Evolutionary conservation across 2,113 vertebrate species (phyloP).

Genomic region (Addax nasomaculatus): DNA sequence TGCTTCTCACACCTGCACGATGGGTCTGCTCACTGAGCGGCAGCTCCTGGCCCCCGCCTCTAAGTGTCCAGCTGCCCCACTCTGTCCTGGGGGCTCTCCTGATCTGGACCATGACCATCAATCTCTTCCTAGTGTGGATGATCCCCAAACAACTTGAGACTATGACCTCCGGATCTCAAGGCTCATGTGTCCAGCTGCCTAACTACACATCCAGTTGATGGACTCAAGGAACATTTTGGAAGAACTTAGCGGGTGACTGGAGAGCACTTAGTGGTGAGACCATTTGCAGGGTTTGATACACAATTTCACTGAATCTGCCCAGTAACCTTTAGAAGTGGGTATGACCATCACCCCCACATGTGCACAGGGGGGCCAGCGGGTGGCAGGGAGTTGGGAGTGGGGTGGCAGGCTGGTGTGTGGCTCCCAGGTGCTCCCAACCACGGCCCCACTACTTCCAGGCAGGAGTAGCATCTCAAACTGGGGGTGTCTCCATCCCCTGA

Average conservation of each 20-base stretch:
- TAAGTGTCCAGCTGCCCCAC: neutral
- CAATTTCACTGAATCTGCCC: neutral
- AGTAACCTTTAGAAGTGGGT: neutral
- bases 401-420: neutral
- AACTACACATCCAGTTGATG: neutral
- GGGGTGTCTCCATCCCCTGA: neutral
- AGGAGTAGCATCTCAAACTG: neutral
- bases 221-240: neutral
- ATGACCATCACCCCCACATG: accelerated
- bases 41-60: neutral
- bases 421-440: accelerated
- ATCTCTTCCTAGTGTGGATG: neutral
- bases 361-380: accelerated
- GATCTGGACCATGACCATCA: neutral
- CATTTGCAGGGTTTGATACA: neutral
- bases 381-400: too few relatives aligned
- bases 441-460: accelerated
- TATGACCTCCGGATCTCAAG: accelerated
- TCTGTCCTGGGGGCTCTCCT: too few relatives aligned
- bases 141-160: neutral
- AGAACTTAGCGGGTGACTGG: neutral
- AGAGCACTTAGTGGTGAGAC: neutral
- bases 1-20: accelerated
- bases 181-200: neutral
- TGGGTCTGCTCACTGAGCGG: accelerated